These are phyloP conservation scores for Hipposideros larvatus DNA, from an alignment of 2,797 vertebrate genomes.

Conservation along the genomic window DNA sequence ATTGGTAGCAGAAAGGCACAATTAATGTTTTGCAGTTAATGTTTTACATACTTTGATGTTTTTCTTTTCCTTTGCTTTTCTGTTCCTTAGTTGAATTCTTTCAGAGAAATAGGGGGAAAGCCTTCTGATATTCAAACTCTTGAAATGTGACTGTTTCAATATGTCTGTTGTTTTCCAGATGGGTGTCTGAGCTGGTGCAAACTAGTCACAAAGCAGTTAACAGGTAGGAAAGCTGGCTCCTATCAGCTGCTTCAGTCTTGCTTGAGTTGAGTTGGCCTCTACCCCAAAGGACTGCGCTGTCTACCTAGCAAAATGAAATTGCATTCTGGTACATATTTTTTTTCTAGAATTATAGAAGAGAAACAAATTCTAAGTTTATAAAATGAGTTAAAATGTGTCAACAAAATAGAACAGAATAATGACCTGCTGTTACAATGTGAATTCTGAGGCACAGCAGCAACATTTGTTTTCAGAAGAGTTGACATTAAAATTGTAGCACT, in stretches of 20 bases:
- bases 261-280: constrained; percentile 50
- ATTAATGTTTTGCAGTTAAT: constrained; percentile 20
- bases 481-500: constrained; percentile 38
- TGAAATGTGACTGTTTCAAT: constrained; percentile 47
- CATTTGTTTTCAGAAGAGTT: constrained; percentile 65
- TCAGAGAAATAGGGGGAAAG: not conserved
- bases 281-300: constrained; percentile 17
- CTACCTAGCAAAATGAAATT: constrained; percentile 63
- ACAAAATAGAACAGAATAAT: constrained; percentile 60
- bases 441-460: constrained; percentile 33
- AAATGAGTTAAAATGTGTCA: constrained; percentile 67
- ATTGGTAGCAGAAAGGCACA: not conserved
- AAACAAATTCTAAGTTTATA: constrained; percentile 67
- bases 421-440: constrained; percentile 68
- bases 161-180: constrained; percentile 36
- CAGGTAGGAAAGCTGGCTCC: constrained; percentile 59
- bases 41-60: constrained; percentile 37
- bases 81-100: constrained; percentile 44
- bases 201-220: constrained; percentile 68
- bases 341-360: constrained; percentile 16
- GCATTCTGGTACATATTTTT: constrained; percentile 54
- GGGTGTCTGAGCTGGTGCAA: constrained; percentile 12
- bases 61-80: not conserved
- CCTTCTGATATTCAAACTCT: constrained; percentile 40
- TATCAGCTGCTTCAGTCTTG: constrained; percentile 61